A percentile compares a stretch with the other conserved stretches of the same genome.
Evolutionary conservation across 2,888 invertebrate genomes (phyloP).

Genomic region (Ecdyonurus torrentis): DNA sequence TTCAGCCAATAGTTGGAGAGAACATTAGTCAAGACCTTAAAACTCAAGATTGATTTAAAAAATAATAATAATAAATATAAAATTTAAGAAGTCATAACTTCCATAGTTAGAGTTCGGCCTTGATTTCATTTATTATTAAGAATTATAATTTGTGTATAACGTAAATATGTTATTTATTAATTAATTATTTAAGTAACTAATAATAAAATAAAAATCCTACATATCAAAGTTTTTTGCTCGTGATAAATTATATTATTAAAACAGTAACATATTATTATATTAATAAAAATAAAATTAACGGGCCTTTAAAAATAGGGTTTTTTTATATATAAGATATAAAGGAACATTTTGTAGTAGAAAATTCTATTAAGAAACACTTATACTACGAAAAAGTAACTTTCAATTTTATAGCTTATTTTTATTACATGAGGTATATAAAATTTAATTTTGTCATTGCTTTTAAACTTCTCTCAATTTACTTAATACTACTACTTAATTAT

Average conservation of each 20-base stretch:
- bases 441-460: background rate
- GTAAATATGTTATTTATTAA: background rate
- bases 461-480: background rate
- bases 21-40: background rate
- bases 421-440: background rate
- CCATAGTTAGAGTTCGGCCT: background rate
- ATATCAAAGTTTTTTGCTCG: background rate
- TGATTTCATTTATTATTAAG: too few species aligned
- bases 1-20: slow-evolving; percentile 2
- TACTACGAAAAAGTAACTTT: background rate
- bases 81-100: background rate
- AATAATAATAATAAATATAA: background rate
- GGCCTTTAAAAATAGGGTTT: background rate
- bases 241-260: too few species aligned
- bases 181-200: background rate
- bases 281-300: background rate
- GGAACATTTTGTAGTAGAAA: background rate
- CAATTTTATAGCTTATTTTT: background rate
- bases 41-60: background rate
- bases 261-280: too few species aligned
- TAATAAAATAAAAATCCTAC: background rate
- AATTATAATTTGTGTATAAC: too few species aligned
- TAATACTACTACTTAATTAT: background rate
- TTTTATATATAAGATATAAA: too few species aligned
- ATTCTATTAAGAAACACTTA: background rate